Evolutionary conservation across 2,888 invertebrate species (phyloP).

Genomic region (Lasioglossum villosulum): DNA sequence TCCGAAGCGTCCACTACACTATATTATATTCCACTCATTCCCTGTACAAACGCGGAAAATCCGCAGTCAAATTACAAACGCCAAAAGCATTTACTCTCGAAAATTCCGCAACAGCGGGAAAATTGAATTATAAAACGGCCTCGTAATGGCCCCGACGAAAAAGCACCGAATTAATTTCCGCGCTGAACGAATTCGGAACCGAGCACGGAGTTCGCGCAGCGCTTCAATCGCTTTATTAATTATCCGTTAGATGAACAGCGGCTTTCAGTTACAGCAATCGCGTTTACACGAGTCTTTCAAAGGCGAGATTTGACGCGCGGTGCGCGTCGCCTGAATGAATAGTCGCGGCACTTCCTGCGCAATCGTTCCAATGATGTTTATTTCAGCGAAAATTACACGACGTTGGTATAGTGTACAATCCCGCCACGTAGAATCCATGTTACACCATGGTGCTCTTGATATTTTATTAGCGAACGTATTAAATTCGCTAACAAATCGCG

Average conservation of each 20-base stretch:
- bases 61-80: background rate
- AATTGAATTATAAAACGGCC: background rate
- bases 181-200: background rate
- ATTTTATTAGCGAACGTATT: slow-evolving; percentile 36
- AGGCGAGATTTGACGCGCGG: background rate
- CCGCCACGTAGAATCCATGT: slow-evolving; percentile 1
- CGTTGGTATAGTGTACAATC: slow-evolving; percentile 16
- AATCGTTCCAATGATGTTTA: slow-evolving; percentile 48
- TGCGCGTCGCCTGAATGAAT: background rate
- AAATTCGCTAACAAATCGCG: slow-evolving; percentile 49
- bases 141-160: background rate
- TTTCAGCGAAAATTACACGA: slow-evolving; percentile 42
- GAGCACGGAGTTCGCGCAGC: background rate
- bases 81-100: background rate
- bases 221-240: background rate
- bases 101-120: background rate
- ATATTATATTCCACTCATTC: background rate
- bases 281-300: slow-evolving; percentile 1
- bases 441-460: slow-evolving; percentile 19
- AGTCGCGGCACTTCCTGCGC: slow-evolving; percentile 10
- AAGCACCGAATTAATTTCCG: background rate
- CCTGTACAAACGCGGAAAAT: background rate
- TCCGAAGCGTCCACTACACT: background rate
- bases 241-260: background rate
- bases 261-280: background rate